Evolutionary conservation across 2,888 invertebrate species (phyloP), one percentile per base, ranked within the genome.

Genomic region (Bombylius major): DNA sequence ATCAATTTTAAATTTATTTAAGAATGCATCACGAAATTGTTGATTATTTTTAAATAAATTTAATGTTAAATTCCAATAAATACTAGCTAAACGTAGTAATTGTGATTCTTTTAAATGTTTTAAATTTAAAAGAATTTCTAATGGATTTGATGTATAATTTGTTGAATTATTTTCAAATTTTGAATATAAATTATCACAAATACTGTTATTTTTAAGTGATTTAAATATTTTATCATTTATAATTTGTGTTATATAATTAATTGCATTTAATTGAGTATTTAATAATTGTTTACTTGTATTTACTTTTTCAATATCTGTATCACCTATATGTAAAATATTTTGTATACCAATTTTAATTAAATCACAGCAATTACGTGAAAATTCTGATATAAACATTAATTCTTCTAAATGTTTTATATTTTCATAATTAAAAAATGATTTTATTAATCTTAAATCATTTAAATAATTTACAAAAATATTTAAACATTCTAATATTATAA

Each of bases 331-430:
- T 50, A 69, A 67, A 32, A 66, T 65, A 56, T 72, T 71, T 50
- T 71, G 69, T 47, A 73, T 67, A 60, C 72, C 74, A 54, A 73
- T 72, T 58, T 70, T 71, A 47, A 74, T 69, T 39, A 75, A 65
- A 65, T 70, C 69, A 59, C 72, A 72, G 5, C 70, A 66, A 31
- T 65, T 65, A n/a, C 68, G 65, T 44, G 69, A 67, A 32, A 74
- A 56, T 42, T 66, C 67, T 5, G 73, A 70, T 48, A 69, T 65
- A 52, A 61, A 59, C 44, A 71, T 56, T 32, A 73, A 61, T 45
- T 72, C 70, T 57, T 70, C 67, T 60, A 75, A 63, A 57, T 73
- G 66, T 12, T 65, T 62, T 14, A 75, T 69, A 57, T 72, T 71
- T 58, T 72, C 70, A 33, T 68, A 68, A 47, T 67, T 70, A 58